Base-by-base conservation (phyloP, 1,140 invertebrate genomes). In the Dendrolimus kikuchii region DNA sequence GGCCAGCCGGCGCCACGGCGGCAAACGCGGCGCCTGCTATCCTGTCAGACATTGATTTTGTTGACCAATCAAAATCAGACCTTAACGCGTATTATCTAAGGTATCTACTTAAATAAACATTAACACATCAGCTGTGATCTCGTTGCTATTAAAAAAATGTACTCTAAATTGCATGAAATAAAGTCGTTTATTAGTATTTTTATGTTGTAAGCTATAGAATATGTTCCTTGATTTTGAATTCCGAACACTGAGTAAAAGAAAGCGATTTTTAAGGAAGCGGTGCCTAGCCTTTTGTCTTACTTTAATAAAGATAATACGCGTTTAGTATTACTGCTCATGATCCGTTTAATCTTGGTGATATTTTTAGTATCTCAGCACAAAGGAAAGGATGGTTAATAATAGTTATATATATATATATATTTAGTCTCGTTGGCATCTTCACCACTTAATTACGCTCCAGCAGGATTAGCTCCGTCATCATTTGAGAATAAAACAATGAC, bases 1-100 rank as follows among this genome's bases (percentile, higher is more conserved):
- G 81, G 77, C 82, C 62, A 70, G 77, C 66, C 76, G 81, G 82
- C 82, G 82, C 82, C 80, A 83, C 62, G 71, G 76, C 70, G 77
- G 72, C 72, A 75, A 75, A 58, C 59, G 67, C 71, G 81, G 81
- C 81, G 81, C 82, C 82, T 81, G 64, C 78, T 73, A 76, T 82
- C 81, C 80, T 83, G 74, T 71, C 71, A 73, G 64, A 59, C 62
- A 70, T 60, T 56, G 51, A 56, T 57, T 47, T 23, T 39, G 5
- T 10, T n/a, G 9, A 7, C 41, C 60, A 68, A 59, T 9, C 9
- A 4, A 76, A 62, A 65, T 50, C 7, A 48, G 56, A 64, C 59
- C 61, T 55, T 74, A 72, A 5, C 6, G 1, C 7, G 4, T 2
- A 40, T 2, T 2, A 0, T 0, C 42, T 64, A 68, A 52, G 55